These are phyloP conservation scores for Novumbra hubbsi DNA, from an alignment of 2,797 vertebrate genomes.

Conservation along the genomic window DNA sequence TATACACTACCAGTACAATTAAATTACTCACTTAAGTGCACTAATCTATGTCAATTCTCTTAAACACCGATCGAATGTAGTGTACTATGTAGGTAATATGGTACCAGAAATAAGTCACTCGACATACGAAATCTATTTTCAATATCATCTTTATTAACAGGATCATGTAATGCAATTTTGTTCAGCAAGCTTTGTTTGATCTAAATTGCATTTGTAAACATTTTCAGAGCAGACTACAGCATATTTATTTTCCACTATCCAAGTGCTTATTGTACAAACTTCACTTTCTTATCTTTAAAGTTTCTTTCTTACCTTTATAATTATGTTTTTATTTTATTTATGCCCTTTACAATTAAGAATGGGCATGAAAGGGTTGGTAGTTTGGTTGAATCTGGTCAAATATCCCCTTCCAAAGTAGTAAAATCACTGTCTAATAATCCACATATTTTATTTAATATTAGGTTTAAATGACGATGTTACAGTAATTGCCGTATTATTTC, in stretches of 20 bases:
- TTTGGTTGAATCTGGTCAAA: neutral
- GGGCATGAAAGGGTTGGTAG: neutral
- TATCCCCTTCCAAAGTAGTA: neutral
- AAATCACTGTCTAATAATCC: neutral
- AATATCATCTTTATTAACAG: constrained; percentile 86
- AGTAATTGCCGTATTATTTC: neutral
- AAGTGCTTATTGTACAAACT: constrained; percentile 82
- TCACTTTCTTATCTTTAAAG: constrained; percentile 45
- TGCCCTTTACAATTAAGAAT: neutral
- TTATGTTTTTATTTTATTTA: neutral
- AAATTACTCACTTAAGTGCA: no score
- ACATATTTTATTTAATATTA: neutral
- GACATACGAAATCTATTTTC: constrained; percentile 44
- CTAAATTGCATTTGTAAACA: constrained; percentile 66
- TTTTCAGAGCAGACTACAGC: constrained; percentile 74
- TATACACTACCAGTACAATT: no score
- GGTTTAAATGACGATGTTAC: neutral
- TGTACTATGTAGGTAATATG: no score
- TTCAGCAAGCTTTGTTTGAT: constrained; percentile 81
- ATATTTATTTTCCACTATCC: constrained; percentile 54
- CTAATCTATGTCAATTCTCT: no score
- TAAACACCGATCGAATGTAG: no score
- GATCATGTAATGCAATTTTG: constrained; percentile 79
- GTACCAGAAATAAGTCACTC: neutral
- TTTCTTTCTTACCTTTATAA: neutral